phyloP scores from a whole-genome alignment of 2,888 invertebrate genomes.

The Julus scanicus region DNA sequence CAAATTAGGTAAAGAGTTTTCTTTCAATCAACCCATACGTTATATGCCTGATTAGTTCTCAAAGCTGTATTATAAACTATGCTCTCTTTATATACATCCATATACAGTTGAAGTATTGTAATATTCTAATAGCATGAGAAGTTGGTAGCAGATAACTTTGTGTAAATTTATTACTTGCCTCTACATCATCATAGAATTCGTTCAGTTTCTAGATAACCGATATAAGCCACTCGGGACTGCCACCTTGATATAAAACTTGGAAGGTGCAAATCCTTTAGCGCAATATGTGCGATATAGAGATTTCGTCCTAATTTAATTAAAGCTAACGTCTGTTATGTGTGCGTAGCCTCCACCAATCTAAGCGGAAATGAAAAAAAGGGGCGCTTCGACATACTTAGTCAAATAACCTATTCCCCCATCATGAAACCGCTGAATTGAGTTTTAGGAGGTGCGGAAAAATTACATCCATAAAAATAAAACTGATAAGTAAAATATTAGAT shows the following conservation, averaged over 20 bases:
- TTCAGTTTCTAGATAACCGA: neutral
- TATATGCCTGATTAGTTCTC: neutral
- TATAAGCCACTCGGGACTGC: neutral
- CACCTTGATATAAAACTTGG: neutral
- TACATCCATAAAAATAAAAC: neutral
- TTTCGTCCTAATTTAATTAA: constrained; percentile 40
- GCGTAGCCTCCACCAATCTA: neutral
- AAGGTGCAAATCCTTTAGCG: neutral
- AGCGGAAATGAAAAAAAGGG: constrained; percentile 21
- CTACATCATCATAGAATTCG: neutral
- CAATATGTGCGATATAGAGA: neutral
- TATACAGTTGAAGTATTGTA: neutral
- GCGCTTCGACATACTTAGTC: neutral
- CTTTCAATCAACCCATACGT: neutral
- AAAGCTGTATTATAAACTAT: neutral
- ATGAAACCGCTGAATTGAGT: neutral
- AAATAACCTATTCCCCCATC: neutral
- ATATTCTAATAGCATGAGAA: neutral
- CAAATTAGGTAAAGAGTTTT: constrained; percentile 40
- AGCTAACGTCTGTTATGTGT: neutral
- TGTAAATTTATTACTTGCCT: neutral
- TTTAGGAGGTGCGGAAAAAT: neutral
- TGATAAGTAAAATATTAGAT: neutral
- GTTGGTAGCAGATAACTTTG: neutral
- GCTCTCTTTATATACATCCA: neutral